These are phyloP conservation scores for Oryzaephilus surinamensis DNA, from an alignment of 1,140 invertebrate species.

Conservation along the genomic window DNA sequence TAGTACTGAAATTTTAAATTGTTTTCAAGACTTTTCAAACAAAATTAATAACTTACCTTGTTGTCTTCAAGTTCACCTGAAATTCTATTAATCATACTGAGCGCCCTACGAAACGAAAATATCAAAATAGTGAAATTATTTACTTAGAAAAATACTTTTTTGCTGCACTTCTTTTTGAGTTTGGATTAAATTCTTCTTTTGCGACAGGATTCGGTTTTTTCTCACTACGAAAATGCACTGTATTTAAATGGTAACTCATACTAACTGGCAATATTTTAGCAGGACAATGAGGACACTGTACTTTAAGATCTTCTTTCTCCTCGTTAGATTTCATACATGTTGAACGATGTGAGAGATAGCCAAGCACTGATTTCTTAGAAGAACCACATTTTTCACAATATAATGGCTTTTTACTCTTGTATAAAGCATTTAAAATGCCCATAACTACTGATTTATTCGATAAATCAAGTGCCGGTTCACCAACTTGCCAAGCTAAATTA, in stretches of 20 bases:
- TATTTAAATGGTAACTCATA: slow-evolving; percentile 28
- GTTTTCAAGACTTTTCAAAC: neutral
- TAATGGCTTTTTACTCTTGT: slow-evolving; percentile 35
- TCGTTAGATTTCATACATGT: slow-evolving; percentile 48
- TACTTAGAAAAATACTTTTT: slow-evolving; percentile 13
- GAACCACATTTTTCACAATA: slow-evolving; percentile 46
- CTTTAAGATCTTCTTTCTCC: slow-evolving; percentile 42
- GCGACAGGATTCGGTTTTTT: neutral
- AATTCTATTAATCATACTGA: slow-evolving; percentile 9
- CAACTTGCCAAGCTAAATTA: slow-evolving; percentile 28
- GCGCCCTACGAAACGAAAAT: slow-evolving; percentile 4
- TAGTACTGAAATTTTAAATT: neutral
- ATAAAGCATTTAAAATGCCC: slow-evolving; percentile 21
- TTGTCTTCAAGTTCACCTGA: slow-evolving; percentile 2
- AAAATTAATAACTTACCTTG: too few species aligned
- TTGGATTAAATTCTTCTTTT: neutral
- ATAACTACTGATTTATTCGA: slow-evolving; percentile 22
- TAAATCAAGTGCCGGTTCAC: slow-evolving; percentile 26
- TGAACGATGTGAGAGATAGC: slow-evolving; percentile 51
- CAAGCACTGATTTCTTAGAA: slow-evolving; percentile 43
- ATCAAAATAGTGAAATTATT: neutral
- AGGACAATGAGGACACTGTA: slow-evolving; percentile 44
- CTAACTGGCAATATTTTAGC: slow-evolving; percentile 47
- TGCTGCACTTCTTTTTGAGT: slow-evolving; percentile 20
- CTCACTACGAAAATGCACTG: slow-evolving; percentile 2